Evolutionary conservation across 1,140 invertebrate genomes (phyloP), one percentile per base, ranked within the genome.

Genomic region (Papilio glaucus): DNA sequence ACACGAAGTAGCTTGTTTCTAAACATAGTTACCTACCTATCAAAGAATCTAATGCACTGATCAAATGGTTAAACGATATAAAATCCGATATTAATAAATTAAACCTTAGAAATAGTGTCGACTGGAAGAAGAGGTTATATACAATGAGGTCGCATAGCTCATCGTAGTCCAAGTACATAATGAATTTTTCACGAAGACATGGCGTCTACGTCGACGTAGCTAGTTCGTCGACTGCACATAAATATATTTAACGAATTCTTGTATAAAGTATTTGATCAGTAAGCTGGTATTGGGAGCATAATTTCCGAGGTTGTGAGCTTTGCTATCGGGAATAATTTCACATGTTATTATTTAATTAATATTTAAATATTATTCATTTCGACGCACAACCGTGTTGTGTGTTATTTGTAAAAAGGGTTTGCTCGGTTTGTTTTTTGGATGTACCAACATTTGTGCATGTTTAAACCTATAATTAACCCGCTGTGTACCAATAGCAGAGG

Each of bases 231-330:
- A 76, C 80, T 81, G 82, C 84, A 87, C 80, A 79, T 77, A 53
- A 77, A 69, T 75, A 69, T 81, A 78, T 78, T 80, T 69, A 78
- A 79, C 29, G 29, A 83, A 74, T 84, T 82, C 61, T 87, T 88
- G 84, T 88, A 85, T 88, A 85, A 86, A 82, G 75, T 82, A 82
- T 78, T 79, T 85, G 80, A 87, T 84, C 85, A 83, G 82, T 86
- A 90, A 91, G 90, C 90, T 92, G 90, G 90, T 92, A 90, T 90
- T 92, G 90, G 90, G 90, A 92, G 90, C 89, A 92, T 92, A 78
- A 90, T 91, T 92, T 91, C 88, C 90, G 89, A 88, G 88, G 90
- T 92, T 92, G 89, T 91, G 90, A 92, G 84, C 82, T 89, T 86
- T 90, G 82, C 88, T 88, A 85, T 89, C 88, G 90, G 90, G 84